These are phyloP conservation scores for Scolopax bukidnonensis DNA, from an alignment of 2,797 vertebrate species.

Conservation along the genomic window DNA sequence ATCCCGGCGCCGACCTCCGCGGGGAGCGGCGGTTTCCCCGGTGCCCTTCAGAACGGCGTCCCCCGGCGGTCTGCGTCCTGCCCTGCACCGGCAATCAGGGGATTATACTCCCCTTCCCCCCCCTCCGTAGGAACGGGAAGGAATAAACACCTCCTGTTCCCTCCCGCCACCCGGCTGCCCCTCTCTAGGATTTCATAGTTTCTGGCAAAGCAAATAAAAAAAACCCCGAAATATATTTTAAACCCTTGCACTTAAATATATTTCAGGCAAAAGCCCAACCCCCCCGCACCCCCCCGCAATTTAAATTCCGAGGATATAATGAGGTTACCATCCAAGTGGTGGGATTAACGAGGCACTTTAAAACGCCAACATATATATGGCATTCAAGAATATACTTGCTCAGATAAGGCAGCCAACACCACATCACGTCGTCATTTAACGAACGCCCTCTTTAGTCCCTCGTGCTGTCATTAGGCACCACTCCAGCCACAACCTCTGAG, in stretches of 20 bases:
- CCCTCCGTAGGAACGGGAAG: rapidly evolving
- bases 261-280: background rate
- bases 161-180: rapidly evolving
- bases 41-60: background rate
- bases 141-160: rapidly evolving
- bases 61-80: background rate
- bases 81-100: background rate
- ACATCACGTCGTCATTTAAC: background rate
- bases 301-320: background rate
- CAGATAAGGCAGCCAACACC: constrained; percentile 13
- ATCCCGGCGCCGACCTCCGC: no score
- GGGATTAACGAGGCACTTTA: background rate
- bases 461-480: background rate
- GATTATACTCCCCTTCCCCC: background rate
- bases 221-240: no score
- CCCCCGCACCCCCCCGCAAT: no score
- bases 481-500: background rate
- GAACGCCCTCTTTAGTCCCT: background rate
- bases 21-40: background rate
- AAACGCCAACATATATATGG: background rate
- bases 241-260: background rate
- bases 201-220: background rate
- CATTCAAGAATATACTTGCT: constrained; percentile 49
- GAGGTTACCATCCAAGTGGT: background rate
- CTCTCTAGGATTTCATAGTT: background rate